Base-by-base conservation (phyloP, 2,888 invertebrate species). In the Hypsopygia costalis region DNA sequence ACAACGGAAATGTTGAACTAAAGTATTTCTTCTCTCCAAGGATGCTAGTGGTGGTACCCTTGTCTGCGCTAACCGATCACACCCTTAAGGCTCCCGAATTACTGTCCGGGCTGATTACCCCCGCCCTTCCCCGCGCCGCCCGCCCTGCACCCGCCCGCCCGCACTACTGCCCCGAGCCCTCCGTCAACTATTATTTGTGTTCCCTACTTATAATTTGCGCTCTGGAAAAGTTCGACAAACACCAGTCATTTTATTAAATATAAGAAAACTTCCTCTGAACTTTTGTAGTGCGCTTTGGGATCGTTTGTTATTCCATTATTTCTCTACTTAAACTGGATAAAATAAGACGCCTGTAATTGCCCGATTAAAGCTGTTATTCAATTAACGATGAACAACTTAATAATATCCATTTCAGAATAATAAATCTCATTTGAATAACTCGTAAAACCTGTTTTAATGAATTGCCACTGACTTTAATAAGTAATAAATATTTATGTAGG, bases 81-180 rank as follows among this genome's bases (percentile, higher is more conserved):
- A 87, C 82, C 86, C 86, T 81, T 78, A 86, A 83, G 83, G 82
- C 81, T 78, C 75, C 80, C 79, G 81, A 87, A 87, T 87, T 86
- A 85, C 83, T 81, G 82, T 81, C 81, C 79, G 77, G 78, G 77
- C 77, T 86, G 83, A 87, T 87, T 85, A 86, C 81, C 72, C 65
- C 69, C 64, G 55, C 62, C 59, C 16, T 54, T 41, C 66, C 68
- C 63, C 66, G 55, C 63, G 47, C 55, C 40, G 55, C 47, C 40
- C 46, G 47, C 46, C 41, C 52, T 49, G 35, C 58, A 51, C 56
- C 58, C 48, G 43, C 53, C 61, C 64, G 53, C 60, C 52, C 57
- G 60, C 55, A 50, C 55, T 56, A 41, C 62, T 53, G 69, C 70
- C 75, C 62, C 63, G 47, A 56, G 73, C 75, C 78, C 75, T 71